Percentiles rank a stretch among this genome's conserved stretches.
These are phyloP conservation scores for Neodontobutis hainanensis DNA, from an alignment of 2,113 vertebrate genomes.

Conservation along the genomic window DNA sequence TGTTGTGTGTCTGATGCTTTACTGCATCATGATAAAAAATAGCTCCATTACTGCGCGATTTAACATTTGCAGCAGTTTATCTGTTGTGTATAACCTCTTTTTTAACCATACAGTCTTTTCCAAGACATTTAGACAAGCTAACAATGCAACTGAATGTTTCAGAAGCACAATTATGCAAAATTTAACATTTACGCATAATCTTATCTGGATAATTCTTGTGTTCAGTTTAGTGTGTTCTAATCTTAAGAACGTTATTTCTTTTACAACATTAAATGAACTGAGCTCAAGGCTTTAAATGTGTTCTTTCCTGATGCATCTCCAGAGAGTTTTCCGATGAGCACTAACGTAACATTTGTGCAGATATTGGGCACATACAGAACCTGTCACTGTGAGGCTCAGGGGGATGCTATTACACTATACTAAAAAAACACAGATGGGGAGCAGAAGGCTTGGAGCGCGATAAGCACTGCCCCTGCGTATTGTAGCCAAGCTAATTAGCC, in stretches of 20 bases:
- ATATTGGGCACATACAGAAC: slow-evolving; percentile 13
- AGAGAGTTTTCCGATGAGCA: slow-evolving; percentile 6
- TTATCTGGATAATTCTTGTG: background rate
- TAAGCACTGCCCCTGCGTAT: slow-evolving; percentile 70
- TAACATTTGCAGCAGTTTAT: no score
- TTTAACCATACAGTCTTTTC: no score
- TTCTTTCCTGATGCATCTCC: background rate
- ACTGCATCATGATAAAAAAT: no score
- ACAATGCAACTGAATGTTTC: no score
- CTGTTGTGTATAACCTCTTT: no score
- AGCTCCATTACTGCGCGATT: no score
- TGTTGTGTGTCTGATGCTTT: no score
- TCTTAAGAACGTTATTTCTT: slow-evolving; percentile 4
- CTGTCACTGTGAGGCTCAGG: slow-evolving; percentile 11
- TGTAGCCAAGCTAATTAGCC: slow-evolving; percentile 80
- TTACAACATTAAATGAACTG: slow-evolving; percentile 12
- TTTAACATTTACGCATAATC: no score
- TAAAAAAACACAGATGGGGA: slow-evolving; percentile 28
- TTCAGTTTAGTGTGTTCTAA: background rate
- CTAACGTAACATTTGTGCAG: background rate
- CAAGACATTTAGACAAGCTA: no score
- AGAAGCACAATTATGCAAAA: no score
- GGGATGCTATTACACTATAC: slow-evolving; percentile 26
- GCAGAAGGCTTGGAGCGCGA: slow-evolving; percentile 59
- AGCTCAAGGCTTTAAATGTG: background rate